A percentile compares a stretch with the other conserved stretches of the same genome.
Conservation (phyloP, 2,113 vertebrate species). For the Connochaetes taurinus region DNA sequence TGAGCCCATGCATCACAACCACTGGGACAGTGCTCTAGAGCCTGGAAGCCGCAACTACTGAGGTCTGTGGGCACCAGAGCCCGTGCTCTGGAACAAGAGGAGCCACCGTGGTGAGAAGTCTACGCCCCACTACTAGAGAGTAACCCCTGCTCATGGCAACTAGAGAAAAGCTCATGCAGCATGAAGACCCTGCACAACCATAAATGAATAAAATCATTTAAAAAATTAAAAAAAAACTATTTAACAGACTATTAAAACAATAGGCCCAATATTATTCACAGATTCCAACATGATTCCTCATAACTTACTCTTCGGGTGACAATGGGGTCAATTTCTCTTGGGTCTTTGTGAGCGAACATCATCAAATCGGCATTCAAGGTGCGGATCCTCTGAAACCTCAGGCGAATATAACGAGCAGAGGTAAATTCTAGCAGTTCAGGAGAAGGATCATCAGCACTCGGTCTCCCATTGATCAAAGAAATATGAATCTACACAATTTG, state of each 20-base stretch:
- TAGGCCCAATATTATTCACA: not conserved
- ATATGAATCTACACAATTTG: constrained; percentile 89
- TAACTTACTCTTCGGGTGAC: constrained; percentile 92
- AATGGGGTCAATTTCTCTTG: constrained; percentile 90
- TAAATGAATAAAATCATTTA: not conserved
- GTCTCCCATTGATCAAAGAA: constrained; percentile 95
- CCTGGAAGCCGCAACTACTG: not conserved
- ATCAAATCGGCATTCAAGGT: constrained; percentile 98
- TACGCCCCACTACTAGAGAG: not conserved
- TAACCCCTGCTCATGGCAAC: not conserved
- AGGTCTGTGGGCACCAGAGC: not conserved
- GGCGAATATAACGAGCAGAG: constrained; percentile 93
- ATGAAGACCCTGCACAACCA: not conserved
- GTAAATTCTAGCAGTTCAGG: constrained; percentile 91
- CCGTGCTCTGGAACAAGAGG: not conserved
- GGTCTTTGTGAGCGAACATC: constrained; percentile 91
- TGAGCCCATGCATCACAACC: not conserved
- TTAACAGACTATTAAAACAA: not conserved
- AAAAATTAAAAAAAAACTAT: not conserved
- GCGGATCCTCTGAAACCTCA: constrained; percentile 92
- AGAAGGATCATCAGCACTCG: constrained; percentile 95
- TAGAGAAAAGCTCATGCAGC: not conserved
- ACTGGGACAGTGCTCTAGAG: not conserved
- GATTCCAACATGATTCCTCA: not conserved
- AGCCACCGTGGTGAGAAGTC: not conserved